These are phyloP conservation scores for Drosophila siamana DNA, from an alignment of 2,888 invertebrate genomes.

Conservation along the genomic window DNA sequence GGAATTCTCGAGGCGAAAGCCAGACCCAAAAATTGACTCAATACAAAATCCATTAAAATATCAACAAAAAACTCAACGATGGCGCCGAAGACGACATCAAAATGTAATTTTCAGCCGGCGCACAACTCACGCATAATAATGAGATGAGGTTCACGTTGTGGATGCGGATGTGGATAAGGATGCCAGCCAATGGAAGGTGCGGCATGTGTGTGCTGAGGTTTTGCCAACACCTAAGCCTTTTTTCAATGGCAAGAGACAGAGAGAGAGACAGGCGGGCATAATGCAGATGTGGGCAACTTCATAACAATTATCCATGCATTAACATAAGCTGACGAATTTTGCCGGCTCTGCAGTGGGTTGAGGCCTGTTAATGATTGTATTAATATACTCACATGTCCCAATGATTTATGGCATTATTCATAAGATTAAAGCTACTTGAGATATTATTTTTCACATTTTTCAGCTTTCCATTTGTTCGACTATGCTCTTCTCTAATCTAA, in stretches of 20 bases:
- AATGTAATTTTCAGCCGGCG: constrained; percentile 69
- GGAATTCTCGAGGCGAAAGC: constrained; percentile 25
- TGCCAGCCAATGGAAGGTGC: neutral
- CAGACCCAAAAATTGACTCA: constrained; percentile 60
- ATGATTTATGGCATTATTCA: neutral
- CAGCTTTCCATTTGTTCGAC: no score
- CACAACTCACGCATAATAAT: constrained; percentile 75
- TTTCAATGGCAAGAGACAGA: neutral
- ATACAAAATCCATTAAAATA: constrained; percentile 77
- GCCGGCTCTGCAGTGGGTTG: neutral
- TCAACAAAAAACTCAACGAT: constrained; percentile 70
- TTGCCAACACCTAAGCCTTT: constrained; percentile 51
- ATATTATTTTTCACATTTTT: neutral
- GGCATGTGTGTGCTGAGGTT: constrained; percentile 33
- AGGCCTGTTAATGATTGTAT: neutral
- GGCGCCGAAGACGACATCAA: constrained; percentile 69
- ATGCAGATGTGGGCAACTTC: constrained; percentile 25
- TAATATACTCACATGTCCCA: neutral
- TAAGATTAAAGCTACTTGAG: neutral
- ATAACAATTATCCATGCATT: constrained; percentile 50
- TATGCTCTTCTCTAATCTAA: constrained; percentile 1
- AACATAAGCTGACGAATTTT: constrained; percentile 6
- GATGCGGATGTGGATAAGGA: neutral
- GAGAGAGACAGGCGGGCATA: no score
- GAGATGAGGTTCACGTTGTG: constrained; percentile 63